Evolutionary conservation across 2,888 invertebrate species (phyloP).

Genomic region (Eupithecia tripunctaria): DNA sequence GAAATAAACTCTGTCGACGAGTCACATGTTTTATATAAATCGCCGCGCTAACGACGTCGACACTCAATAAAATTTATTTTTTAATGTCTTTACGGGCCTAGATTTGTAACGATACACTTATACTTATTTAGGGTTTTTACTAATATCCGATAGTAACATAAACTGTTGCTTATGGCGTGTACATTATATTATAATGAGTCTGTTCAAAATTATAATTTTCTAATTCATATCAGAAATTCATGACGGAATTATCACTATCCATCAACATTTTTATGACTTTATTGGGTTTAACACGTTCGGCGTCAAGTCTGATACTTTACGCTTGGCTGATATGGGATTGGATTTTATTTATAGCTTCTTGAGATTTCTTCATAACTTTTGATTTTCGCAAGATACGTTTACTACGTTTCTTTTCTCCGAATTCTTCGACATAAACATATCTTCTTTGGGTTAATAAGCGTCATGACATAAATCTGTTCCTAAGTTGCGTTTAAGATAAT

Average conservation of each 20-base stretch:
- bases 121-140: constrained; percentile 57
- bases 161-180: constrained; percentile 48
- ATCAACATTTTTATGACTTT: constrained; percentile 43
- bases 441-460: neutral
- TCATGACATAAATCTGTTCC: neutral
- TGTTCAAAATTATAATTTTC: constrained; percentile 43
- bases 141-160: constrained; percentile 52
- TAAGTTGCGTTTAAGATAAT: neutral
- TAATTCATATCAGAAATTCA: constrained; percentile 40
- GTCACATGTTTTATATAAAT: constrained; percentile 75
- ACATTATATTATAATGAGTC: constrained; percentile 13
- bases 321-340: constrained; percentile 38
- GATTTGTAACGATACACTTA: constrained; percentile 64
- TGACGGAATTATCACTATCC: constrained; percentile 42
- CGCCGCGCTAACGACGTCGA: constrained; percentile 69
- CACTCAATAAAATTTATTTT: constrained; percentile 74
- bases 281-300: constrained; percentile 41
- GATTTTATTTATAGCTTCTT: constrained; percentile 38
- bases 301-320: constrained; percentile 36
- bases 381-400: neutral
- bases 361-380: constrained; percentile 27
- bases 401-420: neutral
- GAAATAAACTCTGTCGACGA: constrained; percentile 71
- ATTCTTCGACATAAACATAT: neutral
- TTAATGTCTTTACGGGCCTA: constrained; percentile 64